Conservation (phyloP, 2,113 vertebrate species). For the Rissa tridactyla region DNA sequence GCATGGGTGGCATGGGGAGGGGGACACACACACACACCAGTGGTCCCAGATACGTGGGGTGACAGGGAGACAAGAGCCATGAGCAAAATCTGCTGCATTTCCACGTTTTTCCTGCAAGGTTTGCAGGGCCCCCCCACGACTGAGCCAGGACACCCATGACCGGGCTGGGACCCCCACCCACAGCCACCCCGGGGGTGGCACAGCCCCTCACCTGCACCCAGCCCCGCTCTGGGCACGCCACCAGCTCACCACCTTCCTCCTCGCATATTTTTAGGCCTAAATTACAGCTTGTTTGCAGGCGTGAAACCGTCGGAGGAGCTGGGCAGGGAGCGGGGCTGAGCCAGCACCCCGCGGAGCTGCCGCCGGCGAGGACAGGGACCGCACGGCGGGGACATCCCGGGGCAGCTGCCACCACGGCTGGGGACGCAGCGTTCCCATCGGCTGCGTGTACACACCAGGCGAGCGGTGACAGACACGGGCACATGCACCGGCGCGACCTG, state of each 20-base stretch:
- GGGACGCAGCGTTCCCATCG: background rate
- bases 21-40: background rate
- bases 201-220: background rate
- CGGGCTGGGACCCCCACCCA: background rate
- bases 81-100: background rate
- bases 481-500: accelerated
- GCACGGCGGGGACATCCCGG: accelerated
- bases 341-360: background rate
- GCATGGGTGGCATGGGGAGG: accelerated
- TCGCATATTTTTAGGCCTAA: conserved; percentile 38
- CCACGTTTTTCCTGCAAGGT: background rate
- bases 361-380: accelerated
- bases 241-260: background rate
- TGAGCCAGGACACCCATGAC: background rate
- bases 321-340: background rate
- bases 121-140: accelerated
- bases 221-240: background rate
- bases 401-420: background rate
- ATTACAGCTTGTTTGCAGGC: conserved; percentile 6
- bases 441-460: accelerated
- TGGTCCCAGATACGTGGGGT: accelerated
- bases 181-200: background rate
- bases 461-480: background rate
- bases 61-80: accelerated
- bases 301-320: background rate